Evolutionary conservation across 2,113 vertebrate species (phyloP), one percentile per base, ranked within the genome.

Genomic region (Otocyon megalotis): DNA sequence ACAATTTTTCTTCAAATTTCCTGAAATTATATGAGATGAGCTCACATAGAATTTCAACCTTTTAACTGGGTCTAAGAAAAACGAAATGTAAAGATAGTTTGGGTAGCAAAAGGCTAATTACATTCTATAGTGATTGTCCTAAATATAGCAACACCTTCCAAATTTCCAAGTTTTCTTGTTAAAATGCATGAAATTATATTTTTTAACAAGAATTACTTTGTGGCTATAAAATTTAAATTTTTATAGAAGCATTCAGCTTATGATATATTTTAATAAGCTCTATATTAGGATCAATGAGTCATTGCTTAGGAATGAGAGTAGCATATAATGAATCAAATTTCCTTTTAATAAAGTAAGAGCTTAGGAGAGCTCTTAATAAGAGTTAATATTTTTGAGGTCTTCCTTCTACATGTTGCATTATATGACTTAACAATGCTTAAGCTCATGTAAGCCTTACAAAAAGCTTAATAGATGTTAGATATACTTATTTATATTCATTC

Each of bases 401-500:
- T 92, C 85, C 15, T 67, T 81, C 32, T 60, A 87, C 24, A 71
- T 53, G 48, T 37, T 71, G 19, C 76, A 2, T 53, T 74, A 80
- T 35, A 35, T 91, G n/a, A 71, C 3, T 83, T 77, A 50, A 50
- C 0, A 69, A 6, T 81, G 9, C 48, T 77, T 54, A 77, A 3
- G 60, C 10, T 77, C 30, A 60, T 77, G 22, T 26, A 90, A 89
- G 8, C 19, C n/a, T 62, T 90, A 53, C 3, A 71, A 53, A 35
- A 67, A 86, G 11, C 53, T 92, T 86, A 71, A 84, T 35, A n/a
- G 30, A 19, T 65, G 17, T 85, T 86, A 56, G 35, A 56, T 71
- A 26, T 69, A 76, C 84, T 96, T 96, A 79, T 54, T 90, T 53
- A 48, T 58, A 43, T 80, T 69, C 58, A 94, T 72, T 83, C 43